phyloP scores from a whole-genome alignment of 2,113 vertebrate species.

The Anoplopoma fimbria region DNA sequence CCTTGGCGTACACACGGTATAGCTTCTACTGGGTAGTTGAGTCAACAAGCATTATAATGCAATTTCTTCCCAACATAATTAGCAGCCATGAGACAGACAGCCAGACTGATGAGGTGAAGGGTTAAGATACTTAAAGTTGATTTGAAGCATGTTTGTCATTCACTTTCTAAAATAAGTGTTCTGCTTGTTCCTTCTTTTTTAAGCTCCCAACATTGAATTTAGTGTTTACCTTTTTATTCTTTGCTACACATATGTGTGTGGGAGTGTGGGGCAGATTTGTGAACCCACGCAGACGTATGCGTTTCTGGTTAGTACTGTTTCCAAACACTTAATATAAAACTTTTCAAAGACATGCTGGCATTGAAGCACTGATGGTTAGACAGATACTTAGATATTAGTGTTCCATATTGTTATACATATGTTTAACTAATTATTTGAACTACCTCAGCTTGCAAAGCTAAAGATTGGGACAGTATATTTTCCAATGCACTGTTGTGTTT shows the following conservation, averaged over 20 bases:
- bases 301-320: background rate
- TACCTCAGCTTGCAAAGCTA: background rate
- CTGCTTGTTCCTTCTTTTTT: background rate
- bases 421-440: background rate
- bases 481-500: background rate
- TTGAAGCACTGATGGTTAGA: background rate
- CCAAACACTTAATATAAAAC: background rate
- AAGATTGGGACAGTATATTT: background rate
- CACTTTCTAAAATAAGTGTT: conserved; percentile 33
- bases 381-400: background rate
- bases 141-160: conserved; percentile 30
- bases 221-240: conserved; percentile 4
- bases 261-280: background rate
- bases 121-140: conserved; percentile 58
- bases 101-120: conserved; percentile 47
- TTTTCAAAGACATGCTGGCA: background rate
- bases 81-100: conserved; percentile 52
- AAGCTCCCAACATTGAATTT: background rate
- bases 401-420: background rate
- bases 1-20: conserved; percentile 45
- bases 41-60: conserved; percentile 63
- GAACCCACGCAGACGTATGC: background rate
- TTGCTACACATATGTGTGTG: background rate
- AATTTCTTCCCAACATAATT: conserved; percentile 63
- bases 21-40: conserved; percentile 35